Evolutionary conservation across 1,140 invertebrate genomes (phyloP), one percentile per base, ranked within the genome.

Genomic region (Aplysia californica): DNA sequence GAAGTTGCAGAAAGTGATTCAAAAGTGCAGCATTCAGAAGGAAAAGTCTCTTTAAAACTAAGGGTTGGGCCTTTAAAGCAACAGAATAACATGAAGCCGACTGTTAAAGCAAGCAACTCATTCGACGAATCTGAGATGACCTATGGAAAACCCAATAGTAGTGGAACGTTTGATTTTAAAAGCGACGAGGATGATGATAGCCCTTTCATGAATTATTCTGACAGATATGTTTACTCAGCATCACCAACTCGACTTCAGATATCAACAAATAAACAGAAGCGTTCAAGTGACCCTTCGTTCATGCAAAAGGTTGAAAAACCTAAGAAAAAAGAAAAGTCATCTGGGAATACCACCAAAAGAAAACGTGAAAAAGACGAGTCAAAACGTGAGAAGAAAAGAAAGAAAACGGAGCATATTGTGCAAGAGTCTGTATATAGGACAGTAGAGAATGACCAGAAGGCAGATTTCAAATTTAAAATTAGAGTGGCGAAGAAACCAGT

Each of bases 121-220:
- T 55, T 73, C n/a, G 61, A 64, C 35, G 61, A 75, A 36, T 6
- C 39, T 20, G 41, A 75, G 5, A 18, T 65, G n/a, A 33, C 29
- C 20, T 39, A 50, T 35, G 29, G 72, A 18, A 80, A 79, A 73
- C 65, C 72, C 29, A 77, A 75, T 75, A 78, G 50, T 67, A 71
- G 67, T 18, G 70, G 80, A 67, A 81, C 83, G 0, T 86, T 84
- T 82, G 85, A 85, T 74, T 86, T 85, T 75, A 79, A 82, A 66
- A 86, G 85, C 83, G 85, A 85, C 74, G 86, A 86, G 73, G 80
- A 82, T 44, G 84, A 86, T n/a, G 77, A 83, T 67, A 76, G 76
- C 15, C 75, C 77, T 20, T 26, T 33, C 29, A 65, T 76, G 64
- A 39, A 39, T 39, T 26, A 55, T 41, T 76, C 73, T 0, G 78